phyloP scores from a whole-genome alignment of 53 echinoderm and acorn worm species.

The Henricia sp. region DNA sequence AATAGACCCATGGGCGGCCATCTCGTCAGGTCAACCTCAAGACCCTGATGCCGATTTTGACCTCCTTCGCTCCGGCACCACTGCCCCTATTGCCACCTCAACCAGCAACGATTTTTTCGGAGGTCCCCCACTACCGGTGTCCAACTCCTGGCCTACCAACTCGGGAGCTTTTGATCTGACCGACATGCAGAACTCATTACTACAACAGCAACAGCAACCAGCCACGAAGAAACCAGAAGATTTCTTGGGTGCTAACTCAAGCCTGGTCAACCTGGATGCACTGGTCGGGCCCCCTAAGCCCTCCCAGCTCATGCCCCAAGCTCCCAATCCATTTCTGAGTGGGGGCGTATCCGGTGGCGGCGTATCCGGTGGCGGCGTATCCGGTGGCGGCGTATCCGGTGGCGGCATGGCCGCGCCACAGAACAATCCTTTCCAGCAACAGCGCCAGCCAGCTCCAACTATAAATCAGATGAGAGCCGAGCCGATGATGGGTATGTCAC shows the following conservation, averaged over 20 bases:
- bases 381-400: not conserved
- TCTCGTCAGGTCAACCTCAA: conserved; percentile 28
- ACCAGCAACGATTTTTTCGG: conserved; percentile 36
- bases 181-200: conserved; percentile 64
- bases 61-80: conserved; percentile 56
- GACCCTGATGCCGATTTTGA: conserved; percentile 97
- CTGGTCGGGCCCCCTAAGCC: conserved; percentile 81
- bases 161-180: conserved; percentile 73
- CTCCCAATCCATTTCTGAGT: conserved; percentile 89
- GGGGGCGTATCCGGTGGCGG: not conserved
- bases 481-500: conserved; percentile 65
- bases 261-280: conserved; percentile 94
- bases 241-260: conserved; percentile 96
- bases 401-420: conserved; percentile 35
- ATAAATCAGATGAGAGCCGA: conserved; percentile 97
- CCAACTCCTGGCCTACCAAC: not conserved
- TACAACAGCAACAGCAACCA: conserved; percentile 26
- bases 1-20: conserved; percentile 78
- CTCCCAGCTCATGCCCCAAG: conserved; percentile 64
- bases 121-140: conserved; percentile 25
- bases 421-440: conserved; percentile 95
- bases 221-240: conserved; percentile 79
- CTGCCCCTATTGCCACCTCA: conserved; percentile 20
- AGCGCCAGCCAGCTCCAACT: conserved; percentile 84
- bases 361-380: too few species aligned